Evolutionary conservation across 2,113 vertebrate genomes (phyloP).

Genomic region (Lota lota): DNA sequence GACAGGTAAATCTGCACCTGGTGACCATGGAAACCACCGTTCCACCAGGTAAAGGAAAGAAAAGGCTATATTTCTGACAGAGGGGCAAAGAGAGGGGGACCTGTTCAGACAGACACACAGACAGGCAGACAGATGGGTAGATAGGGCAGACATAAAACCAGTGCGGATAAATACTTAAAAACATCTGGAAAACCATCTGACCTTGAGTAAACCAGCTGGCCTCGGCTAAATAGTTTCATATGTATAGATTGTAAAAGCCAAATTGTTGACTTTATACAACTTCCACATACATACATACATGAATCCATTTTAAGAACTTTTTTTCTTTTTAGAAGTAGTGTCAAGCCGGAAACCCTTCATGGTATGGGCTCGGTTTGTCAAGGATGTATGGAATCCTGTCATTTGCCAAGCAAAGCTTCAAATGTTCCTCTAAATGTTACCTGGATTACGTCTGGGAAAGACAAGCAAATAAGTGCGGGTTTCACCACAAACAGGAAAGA

Average conservation of each 20-base stretch:
- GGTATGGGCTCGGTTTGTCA: slow-evolving; percentile 15
- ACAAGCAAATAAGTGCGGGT: slow-evolving; percentile 60
- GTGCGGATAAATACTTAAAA: not conserved
- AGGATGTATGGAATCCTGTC: slow-evolving; percentile 47
- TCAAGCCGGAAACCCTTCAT: too few species aligned
- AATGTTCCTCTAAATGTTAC: slow-evolving; percentile 38
- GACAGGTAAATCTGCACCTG: slow-evolving; percentile 71
- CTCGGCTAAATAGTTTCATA: too few species aligned
- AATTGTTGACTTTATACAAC: too few species aligned
- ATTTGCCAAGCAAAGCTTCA: slow-evolving; percentile 56
- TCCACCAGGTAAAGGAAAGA: slow-evolving; percentile 29
- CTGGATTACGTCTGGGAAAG: slow-evolving; percentile 53
- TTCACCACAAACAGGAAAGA: slow-evolving; percentile 64
- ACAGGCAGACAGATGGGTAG: not conserved
- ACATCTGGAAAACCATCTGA: not conserved
- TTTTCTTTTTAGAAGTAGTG: too few species aligned
- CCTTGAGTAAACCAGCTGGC: not conserved
- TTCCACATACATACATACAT: too few species aligned
- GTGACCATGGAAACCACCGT: slow-evolving; percentile 62
- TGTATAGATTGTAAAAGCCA: too few species aligned
- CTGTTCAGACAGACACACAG: not conserved
- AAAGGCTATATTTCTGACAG: slow-evolving; percentile 24
- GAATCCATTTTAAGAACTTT: not conserved
- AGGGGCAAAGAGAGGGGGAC: slow-evolving; percentile 17
- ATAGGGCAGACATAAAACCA: not conserved